Conservation (phyloP, 2,888 invertebrate genomes). For the Pocota personata region DNA sequence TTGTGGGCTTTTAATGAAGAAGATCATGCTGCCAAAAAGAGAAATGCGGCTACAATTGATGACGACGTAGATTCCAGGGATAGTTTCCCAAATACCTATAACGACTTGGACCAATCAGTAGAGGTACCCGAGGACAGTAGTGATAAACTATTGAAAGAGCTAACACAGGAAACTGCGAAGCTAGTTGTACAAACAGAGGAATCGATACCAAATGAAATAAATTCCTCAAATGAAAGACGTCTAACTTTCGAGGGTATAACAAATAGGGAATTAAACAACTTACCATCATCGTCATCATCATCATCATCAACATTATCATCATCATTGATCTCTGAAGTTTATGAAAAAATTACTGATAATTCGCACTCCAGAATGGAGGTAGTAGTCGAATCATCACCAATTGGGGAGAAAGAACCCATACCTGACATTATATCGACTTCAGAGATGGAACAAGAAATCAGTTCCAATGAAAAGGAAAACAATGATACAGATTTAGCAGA, state of each 20-base stretch:
- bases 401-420: no score
- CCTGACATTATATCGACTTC: no score
- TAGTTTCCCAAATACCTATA: neutral
- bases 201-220: neutral
- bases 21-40: neutral
- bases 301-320: neutral
- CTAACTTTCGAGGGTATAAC: conserved; percentile 39
- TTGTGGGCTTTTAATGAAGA: neutral
- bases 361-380: neutral
- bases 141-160: neutral
- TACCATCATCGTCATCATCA: neutral
- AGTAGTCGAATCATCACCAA: no score
- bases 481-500: neutral
- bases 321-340: neutral
- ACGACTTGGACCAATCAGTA: neutral
- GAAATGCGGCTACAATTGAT: neutral
- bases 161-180: neutral
- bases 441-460: no score
- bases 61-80: neutral
- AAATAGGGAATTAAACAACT: neutral
- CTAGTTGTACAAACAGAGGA: neutral
- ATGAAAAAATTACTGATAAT: neutral
- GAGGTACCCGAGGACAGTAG: neutral
- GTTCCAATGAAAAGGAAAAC: neutral
- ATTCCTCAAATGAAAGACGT: neutral